Base-by-base conservation (phyloP, 2,888 invertebrate species). In the Pachycephus smyrnensis region DNA sequence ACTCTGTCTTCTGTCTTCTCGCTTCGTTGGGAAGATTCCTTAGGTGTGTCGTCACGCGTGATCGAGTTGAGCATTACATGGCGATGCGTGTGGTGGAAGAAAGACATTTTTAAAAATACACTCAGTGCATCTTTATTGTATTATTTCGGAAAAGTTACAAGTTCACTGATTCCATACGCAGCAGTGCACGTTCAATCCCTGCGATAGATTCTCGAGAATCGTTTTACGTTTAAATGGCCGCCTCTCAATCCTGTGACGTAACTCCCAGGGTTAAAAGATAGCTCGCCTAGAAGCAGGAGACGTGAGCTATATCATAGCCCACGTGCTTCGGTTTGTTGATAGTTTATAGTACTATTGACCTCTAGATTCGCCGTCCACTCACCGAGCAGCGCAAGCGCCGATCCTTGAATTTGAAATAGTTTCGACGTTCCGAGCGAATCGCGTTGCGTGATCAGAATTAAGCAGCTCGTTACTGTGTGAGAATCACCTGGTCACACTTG, bases 361-460 rank as follows among this genome's bases (percentile, higher is more conserved):
- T 74, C 32, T 35, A 40, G 15, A 73, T 75, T 71, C 33, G 75
- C 77, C 77, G 40, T 75, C 68, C 40, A 55, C 68, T 37, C 55
- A 82, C 81, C 73, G 31, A 4, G 71, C 31, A 31, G 23, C 55
- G 55, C 55, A 55, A 9, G 71, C 77, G 68, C 74, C 31, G 80
- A 84, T 86, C 88, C 85, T 87, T 87, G 87, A 88, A 88, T 88
- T 85, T 76, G 80, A 85, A 89, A 85, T 88, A 84, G 84, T 87
- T 82, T 82, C 81, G 81, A 80, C 81, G 86, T 83, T 82, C 80
- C 71, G 71, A 77, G 78, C 69, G 73, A 68, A 77, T 69, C 79
- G 68, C 75, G 75, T 1, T 73, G 75, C 88, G 86, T 86, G 87
- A 84, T 81, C 75, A 81, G 87, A 82, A 88, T 88, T 81, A 85